Evolutionary conservation across 2,113 vertebrate genomes (phyloP).

Genomic region (Pyxicephalus adspersus): DNA sequence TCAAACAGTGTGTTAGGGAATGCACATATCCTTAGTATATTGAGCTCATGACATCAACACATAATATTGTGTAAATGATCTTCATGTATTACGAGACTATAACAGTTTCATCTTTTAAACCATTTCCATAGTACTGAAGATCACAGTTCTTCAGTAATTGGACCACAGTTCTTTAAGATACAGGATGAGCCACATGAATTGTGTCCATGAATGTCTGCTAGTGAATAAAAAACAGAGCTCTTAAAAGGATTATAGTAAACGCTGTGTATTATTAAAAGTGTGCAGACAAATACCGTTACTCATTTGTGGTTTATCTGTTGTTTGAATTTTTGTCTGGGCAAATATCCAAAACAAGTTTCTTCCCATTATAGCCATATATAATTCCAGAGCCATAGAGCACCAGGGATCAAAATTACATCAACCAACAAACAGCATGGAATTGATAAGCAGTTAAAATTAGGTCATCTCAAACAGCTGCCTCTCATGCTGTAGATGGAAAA

Average conservation of each 20-base stretch:
- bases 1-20: too few relatives aligned
- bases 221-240: neutral
- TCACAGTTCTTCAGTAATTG: too few relatives aligned
- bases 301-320: constrained; percentile 60
- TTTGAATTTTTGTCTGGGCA: constrained; percentile 73
- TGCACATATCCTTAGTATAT: too few relatives aligned
- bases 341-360: constrained; percentile 77
- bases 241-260: neutral
- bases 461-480: constrained; percentile 74
- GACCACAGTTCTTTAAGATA: neutral
- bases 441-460: constrained; percentile 85
- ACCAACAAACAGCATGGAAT: constrained; percentile 73
- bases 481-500: constrained; percentile 69
- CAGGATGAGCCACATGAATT: neutral
- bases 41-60: too few relatives aligned
- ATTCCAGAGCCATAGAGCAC: constrained; percentile 78
- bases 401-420: constrained; percentile 79
- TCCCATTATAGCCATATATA: constrained; percentile 79
- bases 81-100: too few relatives aligned
- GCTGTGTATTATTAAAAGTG: neutral
- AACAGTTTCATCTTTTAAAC: too few relatives aligned
- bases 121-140: too few relatives aligned
- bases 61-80: too few relatives aligned
- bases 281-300: constrained; percentile 58
- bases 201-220: neutral